phyloP scores from a whole-genome alignment of 2,888 invertebrate species.

The Hemithea aestivaria region DNA sequence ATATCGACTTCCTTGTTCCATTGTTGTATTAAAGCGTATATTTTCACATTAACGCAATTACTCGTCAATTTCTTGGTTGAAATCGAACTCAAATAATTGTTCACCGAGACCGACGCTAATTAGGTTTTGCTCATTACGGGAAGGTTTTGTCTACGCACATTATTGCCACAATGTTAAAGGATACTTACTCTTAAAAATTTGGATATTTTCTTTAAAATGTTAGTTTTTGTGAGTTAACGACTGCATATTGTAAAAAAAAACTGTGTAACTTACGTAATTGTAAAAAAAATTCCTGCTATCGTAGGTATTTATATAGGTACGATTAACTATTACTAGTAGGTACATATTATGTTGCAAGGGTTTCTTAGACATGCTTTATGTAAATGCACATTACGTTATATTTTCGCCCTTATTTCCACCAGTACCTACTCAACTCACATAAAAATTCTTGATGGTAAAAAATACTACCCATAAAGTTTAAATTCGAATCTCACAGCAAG shows the following conservation, averaged over 20 bases:
- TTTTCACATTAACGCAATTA: constrained; percentile 77
- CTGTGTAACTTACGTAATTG: too few species aligned
- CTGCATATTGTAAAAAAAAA: too few species aligned
- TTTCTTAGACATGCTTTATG: too few species aligned
- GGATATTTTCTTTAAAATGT: too few species aligned
- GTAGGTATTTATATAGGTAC: too few species aligned
- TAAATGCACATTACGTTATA: neutral
- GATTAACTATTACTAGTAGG: too few species aligned
- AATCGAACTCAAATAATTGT: constrained; percentile 57
- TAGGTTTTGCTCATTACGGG: constrained; percentile 60
- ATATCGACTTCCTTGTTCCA: constrained; percentile 59
- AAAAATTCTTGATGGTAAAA: constrained; percentile 30
- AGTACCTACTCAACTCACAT: constrained; percentile 25
- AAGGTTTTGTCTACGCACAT: constrained; percentile 58
- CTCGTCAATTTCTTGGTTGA: constrained; percentile 71
- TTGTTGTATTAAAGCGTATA: constrained; percentile 74
- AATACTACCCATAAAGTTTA: constrained; percentile 37
- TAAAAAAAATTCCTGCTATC: too few species aligned
- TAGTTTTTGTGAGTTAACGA: too few species aligned
- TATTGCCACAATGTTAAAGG: too few species aligned
- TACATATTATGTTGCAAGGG: too few species aligned
- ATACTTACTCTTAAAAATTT: too few species aligned
- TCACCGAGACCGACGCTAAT: constrained; percentile 56
- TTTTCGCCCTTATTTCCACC: constrained; percentile 7
- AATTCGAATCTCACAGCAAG: constrained; percentile 30